Base-by-base conservation (phyloP, 2,797 vertebrate species). In the Sebastes glaucus region DNA sequence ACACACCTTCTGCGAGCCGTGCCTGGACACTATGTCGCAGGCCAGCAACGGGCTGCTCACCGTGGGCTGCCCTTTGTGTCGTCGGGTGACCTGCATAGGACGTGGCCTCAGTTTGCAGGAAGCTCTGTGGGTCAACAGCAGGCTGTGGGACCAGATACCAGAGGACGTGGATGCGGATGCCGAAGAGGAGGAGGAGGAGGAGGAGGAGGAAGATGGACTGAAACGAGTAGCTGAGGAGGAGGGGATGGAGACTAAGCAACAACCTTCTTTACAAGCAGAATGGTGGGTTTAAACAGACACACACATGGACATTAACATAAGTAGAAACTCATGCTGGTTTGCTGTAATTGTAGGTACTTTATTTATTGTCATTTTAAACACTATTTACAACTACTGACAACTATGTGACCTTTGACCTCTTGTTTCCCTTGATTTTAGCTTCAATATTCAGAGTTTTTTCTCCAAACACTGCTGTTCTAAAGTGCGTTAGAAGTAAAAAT, bases 1-100 rank as follows among this genome's bases (percentile, higher is more conserved):
- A 11, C 96, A 96, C 91, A 95, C 95, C 13, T 96, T 96, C 91
- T 96, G 96, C 11, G 81, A 92, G 0, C 81, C 14, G 0, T 96
- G 96, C 72, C 86, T 96, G 91, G 89, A 94, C 84, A 88, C 85
- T 1, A 90, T 96, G 77, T 91, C 93, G 1, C 75, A 28, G 76
- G 23, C 46, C 30, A 61, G 70, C 56, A 84, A 73, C 2, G 81
- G 80, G 33, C 72, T 94, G 66, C 80, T 95, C 59, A 94, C 87
- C 0, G 83, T 96, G 76, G 66, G 87, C 74, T 96, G 96, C 83
- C 96, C 96, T 0, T 25, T 96, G 76, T 96, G 96, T 53, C 95
- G 95, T 5, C 89, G 93, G 78, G 93, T 95, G 67, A 95, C 95
- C 78, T 95, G 94, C 66, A 8, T 96, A 13, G 87, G 83, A 11